Evolutionary conservation across 1,140 invertebrate species (phyloP).

Genomic region (Ephestia elutella): DNA sequence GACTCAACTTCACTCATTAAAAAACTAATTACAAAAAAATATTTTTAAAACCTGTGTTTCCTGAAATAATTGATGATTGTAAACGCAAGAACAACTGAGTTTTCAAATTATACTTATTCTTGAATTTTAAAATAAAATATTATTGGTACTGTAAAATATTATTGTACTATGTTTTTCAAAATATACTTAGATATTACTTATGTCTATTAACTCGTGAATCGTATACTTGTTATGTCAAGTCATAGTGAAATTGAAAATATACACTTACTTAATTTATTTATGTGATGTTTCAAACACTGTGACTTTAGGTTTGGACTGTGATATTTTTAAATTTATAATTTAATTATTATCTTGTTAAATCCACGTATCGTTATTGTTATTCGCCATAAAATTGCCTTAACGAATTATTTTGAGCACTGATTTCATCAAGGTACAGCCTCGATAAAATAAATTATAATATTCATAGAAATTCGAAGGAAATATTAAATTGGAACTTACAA

Average conservation of each 20-base stretch:
- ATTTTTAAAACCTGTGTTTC: not conserved
- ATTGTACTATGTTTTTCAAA: too few species aligned
- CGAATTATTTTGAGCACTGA: constrained; percentile 48
- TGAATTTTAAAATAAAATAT: too few species aligned
- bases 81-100: too few species aligned
- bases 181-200: not conserved
- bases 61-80: too few species aligned
- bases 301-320: constrained; percentile 36
- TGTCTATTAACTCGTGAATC: not conserved
- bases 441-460: constrained; percentile 8
- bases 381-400: constrained; percentile 34
- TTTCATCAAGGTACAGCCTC: constrained; percentile 17
- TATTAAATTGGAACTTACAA: constrained; percentile 7
- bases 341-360: constrained; percentile 31
- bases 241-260: constrained; percentile 37
- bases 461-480: constrained; percentile 7
- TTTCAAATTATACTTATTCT: too few species aligned
- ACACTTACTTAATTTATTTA: constrained; percentile 34
- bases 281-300: constrained; percentile 42
- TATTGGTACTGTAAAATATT: too few species aligned
- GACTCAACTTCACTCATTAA: constrained; percentile 7
- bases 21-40: constrained; percentile 6
- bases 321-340: constrained; percentile 28
- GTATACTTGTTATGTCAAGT: not conserved
- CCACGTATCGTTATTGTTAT: constrained; percentile 33